A percentile compares a stretch with the other conserved stretches of the same genome.
phyloP scores from a whole-genome alignment of 2,113 vertebrate genomes.

The Bufo gargarizans region DNA sequence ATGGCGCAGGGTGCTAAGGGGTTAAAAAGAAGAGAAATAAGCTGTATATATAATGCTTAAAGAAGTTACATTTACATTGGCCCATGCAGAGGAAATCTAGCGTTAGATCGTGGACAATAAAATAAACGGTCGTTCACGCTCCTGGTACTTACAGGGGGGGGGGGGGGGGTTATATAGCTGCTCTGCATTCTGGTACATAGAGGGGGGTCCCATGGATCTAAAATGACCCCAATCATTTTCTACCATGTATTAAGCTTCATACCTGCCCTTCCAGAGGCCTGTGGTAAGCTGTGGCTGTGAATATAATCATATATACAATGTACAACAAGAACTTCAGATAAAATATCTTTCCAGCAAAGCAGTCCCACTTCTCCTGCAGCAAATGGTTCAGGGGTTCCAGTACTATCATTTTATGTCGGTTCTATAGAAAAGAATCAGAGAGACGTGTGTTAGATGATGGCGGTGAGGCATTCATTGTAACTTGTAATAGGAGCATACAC shows the following conservation, averaged over 20 bases:
- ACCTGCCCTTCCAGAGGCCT: slow-evolving; percentile 73
- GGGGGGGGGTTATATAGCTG: no score
- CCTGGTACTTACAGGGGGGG: no score
- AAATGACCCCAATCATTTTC: not conserved
- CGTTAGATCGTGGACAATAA: no score
- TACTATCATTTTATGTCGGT: slow-evolving; percentile 89
- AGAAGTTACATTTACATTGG: no score
- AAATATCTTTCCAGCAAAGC: slow-evolving; percentile 81
- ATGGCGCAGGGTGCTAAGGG: no score
- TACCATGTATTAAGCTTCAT: not conserved
- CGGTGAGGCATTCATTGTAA: not conserved
- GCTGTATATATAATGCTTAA: no score
- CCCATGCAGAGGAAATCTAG: no score
- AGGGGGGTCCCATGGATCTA: not conserved
- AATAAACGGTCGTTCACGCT: no score
- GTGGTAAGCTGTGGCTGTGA: slow-evolving; percentile 81
- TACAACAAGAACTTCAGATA: slow-evolving; percentile 82
- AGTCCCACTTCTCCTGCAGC: slow-evolving; percentile 89
- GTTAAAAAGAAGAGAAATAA: no score
- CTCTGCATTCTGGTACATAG: not conserved
- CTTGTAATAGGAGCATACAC: not conserved
- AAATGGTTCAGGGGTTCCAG: slow-evolving; percentile 84
- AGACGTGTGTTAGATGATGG: not conserved
- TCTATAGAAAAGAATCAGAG: slow-evolving; percentile 68
- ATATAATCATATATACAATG: slow-evolving; percentile 79